phyloP scores from a whole-genome alignment of 2,113 vertebrate genomes.

The Pseudois nayaur region DNA sequence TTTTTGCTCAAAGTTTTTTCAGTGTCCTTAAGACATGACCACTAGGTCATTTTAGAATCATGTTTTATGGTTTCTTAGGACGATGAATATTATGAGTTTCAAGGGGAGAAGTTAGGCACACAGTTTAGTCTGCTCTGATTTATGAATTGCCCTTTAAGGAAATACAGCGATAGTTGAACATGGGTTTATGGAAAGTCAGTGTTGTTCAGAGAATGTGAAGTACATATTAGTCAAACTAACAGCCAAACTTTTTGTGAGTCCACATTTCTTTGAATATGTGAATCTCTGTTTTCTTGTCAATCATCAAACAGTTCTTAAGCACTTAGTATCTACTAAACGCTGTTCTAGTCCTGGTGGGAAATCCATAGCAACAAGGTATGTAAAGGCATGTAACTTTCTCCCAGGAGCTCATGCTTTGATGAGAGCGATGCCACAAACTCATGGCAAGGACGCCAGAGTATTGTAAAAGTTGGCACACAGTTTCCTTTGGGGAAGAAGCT shows the following conservation, averaged over 20 bases:
- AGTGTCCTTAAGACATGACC: slow-evolving; percentile 26
- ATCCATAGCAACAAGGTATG: neutral
- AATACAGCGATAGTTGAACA: neutral
- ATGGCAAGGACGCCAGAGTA: neutral
- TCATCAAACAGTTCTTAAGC: neutral
- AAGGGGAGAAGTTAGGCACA: slow-evolving; percentile 68
- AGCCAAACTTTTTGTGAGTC: neutral
- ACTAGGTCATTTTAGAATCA: slow-evolving; percentile 57
- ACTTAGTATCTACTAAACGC: neutral
- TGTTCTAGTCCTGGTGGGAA: neutral
- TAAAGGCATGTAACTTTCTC: neutral
- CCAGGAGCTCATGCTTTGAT: neutral
- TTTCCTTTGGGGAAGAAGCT: neutral
- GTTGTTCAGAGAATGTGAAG: neutral
- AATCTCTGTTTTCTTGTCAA: neutral
- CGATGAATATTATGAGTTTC: slow-evolving; percentile 73
- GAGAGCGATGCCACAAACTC: neutral
- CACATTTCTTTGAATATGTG: neutral
- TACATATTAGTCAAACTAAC: neutral
- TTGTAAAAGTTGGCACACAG: neutral
- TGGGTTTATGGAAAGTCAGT: neutral
- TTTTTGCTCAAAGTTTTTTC: slow-evolving; percentile 44
- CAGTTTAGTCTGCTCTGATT: slow-evolving; percentile 70
- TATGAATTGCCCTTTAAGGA: slow-evolving; percentile 62
- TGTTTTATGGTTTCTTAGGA: slow-evolving; percentile 67